A percentile compares a stretch with the other conserved stretches of the same genome.
phyloP scores from a whole-genome alignment of 1,140 invertebrate genomes.

The Magallana gigas region DNA sequence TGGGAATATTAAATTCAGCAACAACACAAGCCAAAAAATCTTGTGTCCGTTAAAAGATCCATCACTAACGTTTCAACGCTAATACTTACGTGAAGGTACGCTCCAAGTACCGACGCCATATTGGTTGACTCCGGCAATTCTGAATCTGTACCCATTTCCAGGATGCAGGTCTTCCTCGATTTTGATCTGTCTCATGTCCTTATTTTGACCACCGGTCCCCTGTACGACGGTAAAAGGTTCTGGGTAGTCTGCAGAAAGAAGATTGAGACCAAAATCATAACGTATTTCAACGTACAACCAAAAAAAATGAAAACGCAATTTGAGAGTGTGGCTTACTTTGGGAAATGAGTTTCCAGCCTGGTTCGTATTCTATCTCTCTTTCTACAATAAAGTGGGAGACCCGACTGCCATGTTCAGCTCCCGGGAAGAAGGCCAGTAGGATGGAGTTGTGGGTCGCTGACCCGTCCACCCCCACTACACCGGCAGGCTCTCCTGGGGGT shows the following conservation, averaged over 20 bases:
- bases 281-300: too few species aligned
- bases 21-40: too few species aligned
- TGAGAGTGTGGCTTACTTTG: constrained; percentile 44
- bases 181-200: constrained; percentile 45
- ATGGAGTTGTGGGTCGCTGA: constrained; percentile 88
- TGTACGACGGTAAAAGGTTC: background rate
- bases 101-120: constrained; percentile 84
- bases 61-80: too few species aligned
- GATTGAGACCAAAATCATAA: background rate
- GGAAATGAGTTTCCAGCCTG: constrained; percentile 87
- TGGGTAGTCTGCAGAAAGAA: constrained; percentile 11
- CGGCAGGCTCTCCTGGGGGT: constrained; percentile 78
- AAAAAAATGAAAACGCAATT: too few species aligned
- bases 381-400: constrained; percentile 85
- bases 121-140: constrained; percentile 91
- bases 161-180: constrained; percentile 83
- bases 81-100: constrained; percentile 74
- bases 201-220: background rate
- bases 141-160: constrained; percentile 93
- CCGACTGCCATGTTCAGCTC: constrained; percentile 62
- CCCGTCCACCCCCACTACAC: constrained; percentile 80
- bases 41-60: too few species aligned
- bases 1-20: too few species aligned
- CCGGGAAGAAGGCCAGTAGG: constrained; percentile 87
- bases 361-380: constrained; percentile 91